Conservation (phyloP, 2,113 vertebrate genomes). For the Bufo bufo region DNA sequence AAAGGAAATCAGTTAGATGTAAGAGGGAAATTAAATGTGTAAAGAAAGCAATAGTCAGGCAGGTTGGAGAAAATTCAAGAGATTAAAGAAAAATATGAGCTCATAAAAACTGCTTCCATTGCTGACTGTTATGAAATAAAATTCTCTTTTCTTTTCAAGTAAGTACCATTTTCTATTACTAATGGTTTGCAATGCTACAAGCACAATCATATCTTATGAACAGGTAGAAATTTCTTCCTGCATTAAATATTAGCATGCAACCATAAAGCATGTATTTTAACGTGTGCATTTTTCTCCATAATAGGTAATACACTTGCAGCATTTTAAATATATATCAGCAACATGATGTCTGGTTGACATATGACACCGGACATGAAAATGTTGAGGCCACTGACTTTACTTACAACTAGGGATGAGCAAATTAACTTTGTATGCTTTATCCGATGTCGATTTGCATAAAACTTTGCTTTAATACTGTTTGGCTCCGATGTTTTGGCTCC, state of each 20-base stretch:
- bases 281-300: background rate
- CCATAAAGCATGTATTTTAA: background rate
- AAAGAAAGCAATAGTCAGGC: slow-evolving; percentile 9
- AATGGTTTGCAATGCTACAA: background rate
- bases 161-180: background rate
- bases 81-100: slow-evolving; percentile 27
- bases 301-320: background rate
- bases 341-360: background rate
- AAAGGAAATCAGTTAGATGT: slow-evolving; percentile 15
- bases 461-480: too few relatives aligned
- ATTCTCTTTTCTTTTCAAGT: background rate
- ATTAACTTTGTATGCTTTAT: too few relatives aligned
- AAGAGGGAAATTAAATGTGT: slow-evolving; percentile 1
- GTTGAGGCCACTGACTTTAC: background rate
- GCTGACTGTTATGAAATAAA: slow-evolving; percentile 25
- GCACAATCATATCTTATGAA: background rate
- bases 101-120: slow-evolving; percentile 12
- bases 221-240: background rate
- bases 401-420: background rate
- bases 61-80: slow-evolving; percentile 2
- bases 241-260: slow-evolving; percentile 20
- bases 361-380: background rate
- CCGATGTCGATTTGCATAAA: too few relatives aligned
- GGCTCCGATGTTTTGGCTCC: too few relatives aligned
- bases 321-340: slow-evolving; percentile 11